Percentiles rank a stretch among this genome's conserved stretches.
phyloP scores from a whole-genome alignment of 1,140 invertebrate species.

The Camponotus floridanus region DNA sequence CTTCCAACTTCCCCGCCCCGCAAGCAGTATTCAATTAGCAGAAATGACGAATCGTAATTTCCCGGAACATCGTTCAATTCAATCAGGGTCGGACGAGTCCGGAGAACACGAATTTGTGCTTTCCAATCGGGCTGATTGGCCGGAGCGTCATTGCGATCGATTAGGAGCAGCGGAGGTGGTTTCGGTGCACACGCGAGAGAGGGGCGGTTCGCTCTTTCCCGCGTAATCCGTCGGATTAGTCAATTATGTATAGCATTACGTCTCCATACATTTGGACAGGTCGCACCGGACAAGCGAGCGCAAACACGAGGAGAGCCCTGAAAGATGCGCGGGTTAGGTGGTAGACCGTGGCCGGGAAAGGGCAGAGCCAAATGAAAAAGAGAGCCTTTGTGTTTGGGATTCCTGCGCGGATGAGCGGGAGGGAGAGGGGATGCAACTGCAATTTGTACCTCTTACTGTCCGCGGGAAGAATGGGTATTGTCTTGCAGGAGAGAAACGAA shows the following conservation, averaged over 20 bases:
- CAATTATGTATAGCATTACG: slow-evolving; percentile 75
- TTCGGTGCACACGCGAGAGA: slow-evolving; percentile 20
- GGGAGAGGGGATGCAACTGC: slow-evolving; percentile 81
- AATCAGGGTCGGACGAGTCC: slow-evolving; percentile 64
- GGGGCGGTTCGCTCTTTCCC: slow-evolving; percentile 57
- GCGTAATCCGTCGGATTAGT: slow-evolving; percentile 75
- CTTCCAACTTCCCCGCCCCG: background rate
- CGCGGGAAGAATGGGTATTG: slow-evolving; percentile 85
- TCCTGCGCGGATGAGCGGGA: slow-evolving; percentile 72
- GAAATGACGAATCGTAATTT: slow-evolving; percentile 64
- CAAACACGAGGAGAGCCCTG: slow-evolving; percentile 33
- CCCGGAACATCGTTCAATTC: slow-evolving; percentile 63
- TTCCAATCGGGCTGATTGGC: slow-evolving; percentile 72
- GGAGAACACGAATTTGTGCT: slow-evolving; percentile 66
- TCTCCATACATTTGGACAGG: slow-evolving; percentile 71
- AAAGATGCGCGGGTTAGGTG: slow-evolving; percentile 38
- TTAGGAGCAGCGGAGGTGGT: slow-evolving; percentile 67
- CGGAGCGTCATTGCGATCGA: slow-evolving; percentile 74
- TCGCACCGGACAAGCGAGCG: slow-evolving; percentile 47
- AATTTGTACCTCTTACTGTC: slow-evolving; percentile 87
- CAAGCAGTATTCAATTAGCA: slow-evolving; percentile 65
- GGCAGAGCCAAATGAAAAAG: slow-evolving; percentile 83
- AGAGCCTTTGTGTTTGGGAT: slow-evolving; percentile 84
- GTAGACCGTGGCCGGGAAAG: slow-evolving; percentile 25
- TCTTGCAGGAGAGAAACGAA: slow-evolving; percentile 86